These are phyloP conservation scores for Zeuzera pyrina DNA, from an alignment of 2,888 invertebrate species.

Conservation along the genomic window DNA sequence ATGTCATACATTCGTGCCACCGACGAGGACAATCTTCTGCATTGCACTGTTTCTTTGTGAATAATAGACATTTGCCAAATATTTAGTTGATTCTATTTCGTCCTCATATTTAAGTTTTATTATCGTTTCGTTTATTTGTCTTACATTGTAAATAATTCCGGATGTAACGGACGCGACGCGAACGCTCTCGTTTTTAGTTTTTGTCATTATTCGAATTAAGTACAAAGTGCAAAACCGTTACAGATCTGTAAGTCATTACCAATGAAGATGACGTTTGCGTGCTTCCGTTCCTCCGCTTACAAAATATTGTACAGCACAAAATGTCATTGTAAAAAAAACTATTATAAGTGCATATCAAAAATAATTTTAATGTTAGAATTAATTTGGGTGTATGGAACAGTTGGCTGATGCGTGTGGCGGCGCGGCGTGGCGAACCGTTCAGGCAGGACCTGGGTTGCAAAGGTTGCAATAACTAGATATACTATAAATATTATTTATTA, in stretches of 20 bases:
- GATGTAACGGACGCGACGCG: slow-evolving; percentile 32
- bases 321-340: slow-evolving; percentile 61
- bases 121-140: slow-evolving; percentile 41
- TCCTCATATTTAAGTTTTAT: slow-evolving; percentile 39
- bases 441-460: slow-evolving; percentile 23
- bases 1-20: slow-evolving; percentile 34
- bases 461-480: slow-evolving; percentile 1
- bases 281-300: slow-evolving; percentile 23
- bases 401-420: slow-evolving; percentile 38
- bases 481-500: too few relatives aligned
- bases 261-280: slow-evolving; percentile 17
- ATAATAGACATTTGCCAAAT: slow-evolving; percentile 51
- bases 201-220: slow-evolving; percentile 32
- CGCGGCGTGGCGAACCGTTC: slow-evolving; percentile 7
- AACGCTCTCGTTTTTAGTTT: slow-evolving; percentile 27
- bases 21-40: slow-evolving; percentile 32
- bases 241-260: slow-evolving; percentile 12
- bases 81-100: slow-evolving; percentile 44
- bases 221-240: slow-evolving; percentile 38
- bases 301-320: slow-evolving; percentile 67
- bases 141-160: slow-evolving; percentile 53
- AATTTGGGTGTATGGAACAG: slow-evolving; percentile 31
- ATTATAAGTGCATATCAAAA: slow-evolving; percentile 68
- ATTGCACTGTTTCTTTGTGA: slow-evolving; percentile 23
- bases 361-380: slow-evolving; percentile 61